A percentile compares a stretch with the other conserved stretches of the same genome.
Evolutionary conservation across 2,113 vertebrate species (phyloP).

Genomic region (Accipiter virgatus): DNA sequence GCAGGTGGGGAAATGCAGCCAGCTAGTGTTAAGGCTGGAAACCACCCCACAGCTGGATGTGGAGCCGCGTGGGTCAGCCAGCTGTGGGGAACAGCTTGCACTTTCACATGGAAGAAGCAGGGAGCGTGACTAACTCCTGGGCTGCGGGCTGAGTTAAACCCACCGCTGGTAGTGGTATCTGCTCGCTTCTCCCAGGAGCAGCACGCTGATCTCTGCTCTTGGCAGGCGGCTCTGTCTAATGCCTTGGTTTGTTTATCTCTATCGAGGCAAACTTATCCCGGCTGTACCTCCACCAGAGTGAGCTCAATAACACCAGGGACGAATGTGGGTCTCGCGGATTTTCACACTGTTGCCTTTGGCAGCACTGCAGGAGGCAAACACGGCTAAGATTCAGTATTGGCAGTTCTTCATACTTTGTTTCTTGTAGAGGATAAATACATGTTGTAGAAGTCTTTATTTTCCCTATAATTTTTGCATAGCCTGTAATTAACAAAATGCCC

Average conservation of each 20-base stretch:
- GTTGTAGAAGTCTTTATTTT: not conserved
- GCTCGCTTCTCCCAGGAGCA: not conserved
- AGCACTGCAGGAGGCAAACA: not conserved
- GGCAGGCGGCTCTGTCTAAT: not conserved
- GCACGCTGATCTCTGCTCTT: not conserved
- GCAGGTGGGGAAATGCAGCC: not conserved
- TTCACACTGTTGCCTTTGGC: constrained; percentile 14
- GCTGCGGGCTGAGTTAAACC: not conserved
- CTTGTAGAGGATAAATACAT: not conserved
- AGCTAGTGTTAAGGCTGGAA: not conserved
- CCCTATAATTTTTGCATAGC: not conserved
- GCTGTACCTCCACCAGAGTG: not conserved
- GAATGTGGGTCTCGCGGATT: not conserved
- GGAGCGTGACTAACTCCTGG: not conserved
- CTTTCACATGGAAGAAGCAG: not conserved
- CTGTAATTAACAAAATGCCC: not conserved
- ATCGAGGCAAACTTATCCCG: not conserved
- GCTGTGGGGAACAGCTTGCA: not conserved
- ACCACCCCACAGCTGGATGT: not conserved
- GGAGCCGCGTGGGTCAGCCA: not conserved
- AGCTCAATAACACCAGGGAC: not conserved
- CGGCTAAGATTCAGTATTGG: not conserved
- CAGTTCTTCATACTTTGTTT: not conserved
- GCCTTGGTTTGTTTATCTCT: not conserved
- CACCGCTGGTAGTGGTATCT: not conserved